phyloP scores from a whole-genome alignment of 1,140 invertebrate species.

The Pogonognathellus flavescens region DNA sequence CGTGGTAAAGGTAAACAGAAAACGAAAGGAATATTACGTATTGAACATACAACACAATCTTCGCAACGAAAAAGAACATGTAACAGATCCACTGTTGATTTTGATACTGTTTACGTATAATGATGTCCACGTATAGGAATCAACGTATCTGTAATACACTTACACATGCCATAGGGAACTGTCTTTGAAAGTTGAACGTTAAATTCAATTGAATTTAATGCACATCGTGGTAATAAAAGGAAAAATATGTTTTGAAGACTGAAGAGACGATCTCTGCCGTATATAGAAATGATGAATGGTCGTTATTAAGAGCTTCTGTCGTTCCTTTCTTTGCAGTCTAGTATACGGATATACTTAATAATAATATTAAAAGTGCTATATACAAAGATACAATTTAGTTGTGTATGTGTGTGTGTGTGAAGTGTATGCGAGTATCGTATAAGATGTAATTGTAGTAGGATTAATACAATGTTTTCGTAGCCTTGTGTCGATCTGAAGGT shows the following conservation, averaged over 20 bases:
- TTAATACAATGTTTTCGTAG: constrained; percentile 41
- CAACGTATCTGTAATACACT: not conserved
- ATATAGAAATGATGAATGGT: constrained; percentile 50
- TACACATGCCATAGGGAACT: not conserved
- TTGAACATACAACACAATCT: not conserved
- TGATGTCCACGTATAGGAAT: not conserved
- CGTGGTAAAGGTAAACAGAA: constrained; percentile 21
- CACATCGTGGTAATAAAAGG: not conserved
- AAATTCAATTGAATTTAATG: constrained; percentile 40
- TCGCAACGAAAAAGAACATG: not conserved
- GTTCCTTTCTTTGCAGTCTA: constrained; percentile 25
- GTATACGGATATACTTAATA: too few relatives aligned
- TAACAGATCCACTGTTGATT: not conserved
- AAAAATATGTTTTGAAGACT: not conserved
- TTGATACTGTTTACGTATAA: not conserved
- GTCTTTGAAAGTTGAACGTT: constrained; percentile 47
- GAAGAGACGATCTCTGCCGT: constrained; percentile 17
- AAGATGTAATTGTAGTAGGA: constrained; percentile 3
- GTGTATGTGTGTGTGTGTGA: too few relatives aligned
- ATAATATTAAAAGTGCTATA: too few relatives aligned
- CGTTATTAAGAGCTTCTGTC: constrained; percentile 43
- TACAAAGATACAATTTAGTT: too few relatives aligned
- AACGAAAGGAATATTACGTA: not conserved
- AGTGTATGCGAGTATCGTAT: not conserved
- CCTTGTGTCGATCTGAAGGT: constrained; percentile 63